phyloP scores from a whole-genome alignment of 2,888 invertebrate genomes.

The Petrolisthes manimaculis region DNA sequence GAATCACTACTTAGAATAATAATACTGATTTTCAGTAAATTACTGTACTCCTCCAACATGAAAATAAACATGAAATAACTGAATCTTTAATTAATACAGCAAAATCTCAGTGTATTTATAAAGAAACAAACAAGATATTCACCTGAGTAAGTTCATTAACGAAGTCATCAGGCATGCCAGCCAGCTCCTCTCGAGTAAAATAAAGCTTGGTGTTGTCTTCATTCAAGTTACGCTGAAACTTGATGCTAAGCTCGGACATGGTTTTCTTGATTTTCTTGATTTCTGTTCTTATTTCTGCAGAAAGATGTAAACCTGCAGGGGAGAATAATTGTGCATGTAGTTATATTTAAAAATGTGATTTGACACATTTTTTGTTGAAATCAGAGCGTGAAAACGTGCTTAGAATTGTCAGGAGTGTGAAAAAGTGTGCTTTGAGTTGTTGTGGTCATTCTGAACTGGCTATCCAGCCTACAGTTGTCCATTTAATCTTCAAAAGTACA shows the following conservation, averaged over 20 bases:
- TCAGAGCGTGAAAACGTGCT: too few relatives aligned
- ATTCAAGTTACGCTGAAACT: conserved; percentile 71
- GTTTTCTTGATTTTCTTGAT: conserved; percentile 71
- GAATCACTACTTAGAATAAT: too few relatives aligned
- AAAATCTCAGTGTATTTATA: background rate
- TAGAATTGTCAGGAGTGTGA: too few relatives aligned
- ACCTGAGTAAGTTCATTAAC: conserved; percentile 67
- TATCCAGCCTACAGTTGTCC: too few relatives aligned
- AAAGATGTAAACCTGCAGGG: conserved; percentile 70
- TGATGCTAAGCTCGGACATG: conserved; percentile 71
- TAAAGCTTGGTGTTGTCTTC: conserved; percentile 72
- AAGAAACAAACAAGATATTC: background rate
- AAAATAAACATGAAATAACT: background rate
- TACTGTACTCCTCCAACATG: background rate
- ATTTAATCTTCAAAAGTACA: too few relatives aligned
- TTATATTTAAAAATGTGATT: too few relatives aligned
- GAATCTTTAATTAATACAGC: background rate
- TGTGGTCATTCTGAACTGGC: too few relatives aligned
- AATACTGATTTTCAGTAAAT: too few relatives aligned
- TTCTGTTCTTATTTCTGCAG: conserved; percentile 69
- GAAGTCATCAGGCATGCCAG: conserved; percentile 69
- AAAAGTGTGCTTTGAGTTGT: too few relatives aligned
- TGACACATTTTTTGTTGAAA: too few relatives aligned
- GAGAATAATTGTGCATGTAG: background rate
- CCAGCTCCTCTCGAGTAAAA: conserved; percentile 71